Evolutionary conservation across 2,113 vertebrate species (phyloP).

Genomic region (Pandion haliaetus): DNA sequence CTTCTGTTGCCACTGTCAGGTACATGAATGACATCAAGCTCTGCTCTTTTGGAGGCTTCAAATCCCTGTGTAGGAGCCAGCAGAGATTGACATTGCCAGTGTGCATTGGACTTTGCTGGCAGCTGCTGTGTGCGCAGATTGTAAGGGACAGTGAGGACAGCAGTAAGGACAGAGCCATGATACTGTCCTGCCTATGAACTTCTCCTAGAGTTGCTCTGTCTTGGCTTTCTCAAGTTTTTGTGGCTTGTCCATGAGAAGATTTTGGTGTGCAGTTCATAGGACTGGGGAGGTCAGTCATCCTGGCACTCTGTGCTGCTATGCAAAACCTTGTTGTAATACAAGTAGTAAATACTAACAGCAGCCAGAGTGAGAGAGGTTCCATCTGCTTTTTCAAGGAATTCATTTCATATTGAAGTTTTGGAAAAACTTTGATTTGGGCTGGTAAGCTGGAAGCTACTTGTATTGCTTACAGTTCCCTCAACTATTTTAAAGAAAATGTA

Average conservation of each 20-base stretch:
- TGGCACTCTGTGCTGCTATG: not conserved
- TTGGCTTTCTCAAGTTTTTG: not conserved
- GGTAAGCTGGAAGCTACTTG: not conserved
- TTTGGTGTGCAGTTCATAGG: not conserved
- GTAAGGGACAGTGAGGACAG: not conserved
- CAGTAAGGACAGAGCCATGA: not conserved
- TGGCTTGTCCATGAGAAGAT: not conserved
- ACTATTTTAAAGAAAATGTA: not conserved
- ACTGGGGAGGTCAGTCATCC: not conserved
- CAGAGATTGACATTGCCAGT: not conserved
- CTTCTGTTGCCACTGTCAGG: not conserved
- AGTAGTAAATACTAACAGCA: not conserved
- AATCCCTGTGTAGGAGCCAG: slow-evolving; percentile 6
- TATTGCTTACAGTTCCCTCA: not conserved
- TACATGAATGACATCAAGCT: not conserved
- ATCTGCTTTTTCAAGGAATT: not conserved
- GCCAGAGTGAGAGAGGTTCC: not conserved
- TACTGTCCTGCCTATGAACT: not conserved
- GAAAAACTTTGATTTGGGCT: not conserved
- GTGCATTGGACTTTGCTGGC: not conserved
- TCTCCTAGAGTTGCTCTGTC: not conserved
- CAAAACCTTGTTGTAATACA: not conserved
- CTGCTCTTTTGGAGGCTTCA: not conserved
- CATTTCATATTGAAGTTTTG: not conserved
- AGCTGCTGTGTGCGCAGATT: not conserved